phyloP scores from a whole-genome alignment of 2,797 vertebrate genomes.

The Myotis findleyi region DNA sequence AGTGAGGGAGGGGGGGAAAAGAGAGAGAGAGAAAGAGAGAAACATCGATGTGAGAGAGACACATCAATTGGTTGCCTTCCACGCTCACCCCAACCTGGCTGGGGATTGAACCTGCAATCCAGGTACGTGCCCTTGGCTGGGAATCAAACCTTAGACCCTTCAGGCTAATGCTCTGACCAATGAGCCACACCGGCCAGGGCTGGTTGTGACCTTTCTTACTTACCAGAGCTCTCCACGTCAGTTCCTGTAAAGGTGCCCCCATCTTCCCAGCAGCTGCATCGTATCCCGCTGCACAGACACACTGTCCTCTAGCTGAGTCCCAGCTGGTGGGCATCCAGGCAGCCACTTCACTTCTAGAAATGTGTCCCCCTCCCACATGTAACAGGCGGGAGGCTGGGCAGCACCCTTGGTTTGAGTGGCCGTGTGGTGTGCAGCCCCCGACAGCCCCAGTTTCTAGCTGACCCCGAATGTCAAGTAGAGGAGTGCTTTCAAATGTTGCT shows the following conservation, averaged over 20 bases:
- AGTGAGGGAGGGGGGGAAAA: too few species aligned
- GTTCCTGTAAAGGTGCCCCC: too few species aligned
- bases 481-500: not conserved
- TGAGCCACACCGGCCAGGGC: not conserved
- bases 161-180: not conserved
- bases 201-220: not conserved
- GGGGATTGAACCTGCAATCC: too few species aligned
- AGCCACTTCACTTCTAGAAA: not conserved
- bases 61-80: not conserved
- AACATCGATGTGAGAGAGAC: not conserved
- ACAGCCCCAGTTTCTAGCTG: not conserved
- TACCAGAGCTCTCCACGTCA: not conserved
- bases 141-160: not conserved
- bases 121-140: not conserved
- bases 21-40: too few species aligned
- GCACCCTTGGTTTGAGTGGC: not conserved
- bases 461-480: not conserved
- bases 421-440: not conserved
- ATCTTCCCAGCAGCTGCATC: fast-evolving
- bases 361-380: not conserved
- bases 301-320: not conserved
- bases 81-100: not conserved
- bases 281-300: fast-evolving
- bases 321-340: not conserved
- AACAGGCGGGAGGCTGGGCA: not conserved